Conservation (phyloP, 1,140 invertebrate species). For the Eumeta japonica region DNA sequence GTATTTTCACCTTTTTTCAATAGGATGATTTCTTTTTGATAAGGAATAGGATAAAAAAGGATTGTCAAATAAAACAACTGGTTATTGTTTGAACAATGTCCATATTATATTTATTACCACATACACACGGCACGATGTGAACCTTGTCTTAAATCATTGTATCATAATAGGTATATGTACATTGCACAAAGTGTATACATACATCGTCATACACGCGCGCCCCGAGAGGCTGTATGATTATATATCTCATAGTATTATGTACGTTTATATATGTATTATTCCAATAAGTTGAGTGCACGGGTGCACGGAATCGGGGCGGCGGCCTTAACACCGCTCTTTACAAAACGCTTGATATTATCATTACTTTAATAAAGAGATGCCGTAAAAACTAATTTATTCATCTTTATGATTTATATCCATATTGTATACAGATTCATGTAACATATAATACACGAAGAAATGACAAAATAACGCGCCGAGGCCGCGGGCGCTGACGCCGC, state of each 20-base stretch:
- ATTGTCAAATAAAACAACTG: slow-evolving; percentile 49
- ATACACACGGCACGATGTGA: slow-evolving; percentile 84
- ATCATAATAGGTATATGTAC: slow-evolving; percentile 65
- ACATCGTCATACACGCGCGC: slow-evolving; percentile 59
- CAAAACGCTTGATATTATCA: slow-evolving; percentile 56
- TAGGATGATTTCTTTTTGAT: too few relatives aligned
- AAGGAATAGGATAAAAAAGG: too few relatives aligned
- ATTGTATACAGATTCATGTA: slow-evolving; percentile 59
- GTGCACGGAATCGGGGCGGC: slow-evolving; percentile 55
- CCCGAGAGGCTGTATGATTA: slow-evolving; percentile 55
- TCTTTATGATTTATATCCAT: slow-evolving; percentile 58
- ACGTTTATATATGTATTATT: slow-evolving; percentile 58
- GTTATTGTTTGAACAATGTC: slow-evolving; percentile 76
- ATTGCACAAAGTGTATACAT: slow-evolving; percentile 71
- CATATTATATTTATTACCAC: slow-evolving; percentile 83
- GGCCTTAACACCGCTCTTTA: slow-evolving; percentile 50
- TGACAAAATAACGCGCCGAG: slow-evolving; percentile 52
- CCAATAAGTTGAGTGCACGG: slow-evolving; percentile 58
- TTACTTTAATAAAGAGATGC: slow-evolving; percentile 58
- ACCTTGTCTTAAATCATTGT: slow-evolving; percentile 75
- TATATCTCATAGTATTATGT: slow-evolving; percentile 58
- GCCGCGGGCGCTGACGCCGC: slow-evolving; percentile 32
- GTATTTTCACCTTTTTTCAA: too few relatives aligned
- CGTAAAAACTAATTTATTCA: slow-evolving; percentile 58
- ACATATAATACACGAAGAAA: slow-evolving; percentile 57